phyloP scores from a whole-genome alignment of 2,797 vertebrate species.

The Amblyopsis hoosieri region DNA sequence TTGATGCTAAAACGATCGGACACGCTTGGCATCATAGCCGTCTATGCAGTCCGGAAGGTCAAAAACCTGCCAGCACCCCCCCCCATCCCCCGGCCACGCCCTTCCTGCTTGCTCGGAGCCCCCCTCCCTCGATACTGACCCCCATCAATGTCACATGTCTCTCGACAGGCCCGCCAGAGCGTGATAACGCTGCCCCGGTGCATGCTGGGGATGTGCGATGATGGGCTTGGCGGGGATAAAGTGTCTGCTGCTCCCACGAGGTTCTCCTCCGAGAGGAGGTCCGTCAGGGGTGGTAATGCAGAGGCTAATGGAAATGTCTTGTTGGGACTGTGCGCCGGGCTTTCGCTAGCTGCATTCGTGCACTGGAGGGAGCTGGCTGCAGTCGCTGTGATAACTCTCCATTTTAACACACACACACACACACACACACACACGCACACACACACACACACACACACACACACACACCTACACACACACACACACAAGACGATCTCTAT shows the following conservation, averaged over 20 bases:
- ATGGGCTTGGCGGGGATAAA: conserved; percentile 34
- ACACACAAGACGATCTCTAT: conserved; percentile 4
- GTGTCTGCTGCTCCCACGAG: conserved; percentile 58
- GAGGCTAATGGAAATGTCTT: conserved; percentile 80
- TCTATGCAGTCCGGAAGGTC: conserved; percentile 57
- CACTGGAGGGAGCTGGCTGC: conserved; percentile 29
- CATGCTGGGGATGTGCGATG: conserved; percentile 57
- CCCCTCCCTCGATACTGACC: conserved; percentile 33
- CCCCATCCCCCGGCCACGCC: conserved; percentile 37
- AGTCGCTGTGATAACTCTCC: conserved; percentile 12
- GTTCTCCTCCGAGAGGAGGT: conserved; percentile 43
- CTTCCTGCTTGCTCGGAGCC: conserved; percentile 20
- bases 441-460: conserved; percentile 46
- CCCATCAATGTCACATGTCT: conserved; percentile 62
- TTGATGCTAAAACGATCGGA: conserved; percentile 79
- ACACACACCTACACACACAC: conserved; percentile 32
- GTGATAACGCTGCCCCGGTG: conserved; percentile 65
- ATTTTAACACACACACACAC: conserved; percentile 39
- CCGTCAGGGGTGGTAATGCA: conserved; percentile 46
- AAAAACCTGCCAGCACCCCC: conserved; percentile 32
- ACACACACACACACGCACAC: conserved; percentile 33
- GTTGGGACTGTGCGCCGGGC: conserved; percentile 53
- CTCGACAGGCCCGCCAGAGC: conserved; percentile 62
- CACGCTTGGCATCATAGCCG: conserved; percentile 77
- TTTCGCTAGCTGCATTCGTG: conserved; percentile 28